Conservation (phyloP, 2,888 invertebrate genomes). For the Litoditis marina region DNA sequence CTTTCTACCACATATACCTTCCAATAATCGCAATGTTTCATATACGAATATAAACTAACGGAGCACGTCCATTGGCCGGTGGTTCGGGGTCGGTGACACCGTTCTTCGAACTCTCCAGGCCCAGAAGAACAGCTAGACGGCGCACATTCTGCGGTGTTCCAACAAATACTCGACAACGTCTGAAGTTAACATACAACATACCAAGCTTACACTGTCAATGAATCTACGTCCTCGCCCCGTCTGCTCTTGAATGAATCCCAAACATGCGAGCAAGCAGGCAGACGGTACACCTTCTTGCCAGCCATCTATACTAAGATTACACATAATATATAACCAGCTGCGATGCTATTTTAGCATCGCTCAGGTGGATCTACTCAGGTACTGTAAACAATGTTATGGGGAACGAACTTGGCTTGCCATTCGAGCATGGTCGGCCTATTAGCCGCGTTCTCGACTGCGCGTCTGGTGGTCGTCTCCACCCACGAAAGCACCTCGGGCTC, state of each 20-base stretch:
- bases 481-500: constrained; percentile 71
- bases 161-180: constrained; percentile 31
- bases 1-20: too few relatives aligned
- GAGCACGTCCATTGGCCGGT: constrained; percentile 21
- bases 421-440: constrained; percentile 17
- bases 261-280: too few relatives aligned
- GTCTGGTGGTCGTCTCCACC: constrained; percentile 70
- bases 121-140: constrained; percentile 43
- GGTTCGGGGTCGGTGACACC: constrained; percentile 34
- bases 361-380: neutral
- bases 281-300: too few relatives aligned
- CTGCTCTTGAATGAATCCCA: too few relatives aligned
- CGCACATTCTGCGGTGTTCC: constrained; percentile 40
- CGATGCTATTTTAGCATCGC: too few relatives aligned
- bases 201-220: neutral
- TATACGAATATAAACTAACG: too few relatives aligned
- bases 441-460: constrained; percentile 17
- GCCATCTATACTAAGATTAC: too few relatives aligned
- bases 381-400: neutral
- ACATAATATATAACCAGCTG: too few relatives aligned
- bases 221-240: too few relatives aligned
- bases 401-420: constrained; percentile 27
- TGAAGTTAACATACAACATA: constrained; percentile 17
- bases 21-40: too few relatives aligned
- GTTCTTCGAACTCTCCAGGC: constrained; percentile 14